phyloP scores from a whole-genome alignment of 2,888 invertebrate genomes.

The Luffia ferchaultella region DNA sequence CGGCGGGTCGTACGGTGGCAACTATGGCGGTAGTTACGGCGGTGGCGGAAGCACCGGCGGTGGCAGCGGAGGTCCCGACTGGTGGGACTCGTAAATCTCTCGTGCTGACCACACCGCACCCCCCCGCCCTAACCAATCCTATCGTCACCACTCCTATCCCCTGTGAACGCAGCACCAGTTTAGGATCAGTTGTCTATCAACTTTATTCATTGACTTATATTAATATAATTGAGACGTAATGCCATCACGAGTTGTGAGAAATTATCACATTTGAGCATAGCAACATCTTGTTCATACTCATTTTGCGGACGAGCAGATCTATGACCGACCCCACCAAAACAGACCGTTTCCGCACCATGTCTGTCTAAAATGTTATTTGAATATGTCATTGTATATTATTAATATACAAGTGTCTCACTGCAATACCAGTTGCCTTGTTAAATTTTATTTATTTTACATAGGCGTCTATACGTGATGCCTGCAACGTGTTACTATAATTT shows the following conservation, averaged over 20 bases:
- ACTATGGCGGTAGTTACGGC: conserved; percentile 39
- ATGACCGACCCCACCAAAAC: not conserved
- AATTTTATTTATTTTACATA: no score
- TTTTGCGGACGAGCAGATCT: no score
- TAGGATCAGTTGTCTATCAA: conserved; percentile 3
- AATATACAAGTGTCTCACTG: no score
- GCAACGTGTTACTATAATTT: not conserved
- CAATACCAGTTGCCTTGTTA: not conserved
- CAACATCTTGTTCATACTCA: no score
- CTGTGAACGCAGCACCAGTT: conserved; percentile 9
- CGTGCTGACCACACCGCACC: conserved; percentile 3
- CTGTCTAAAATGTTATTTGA: not conserved
- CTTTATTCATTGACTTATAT: no score
- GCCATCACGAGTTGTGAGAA: no score
- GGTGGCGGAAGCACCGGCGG: conserved; percentile 20
- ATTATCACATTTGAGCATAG: no score
- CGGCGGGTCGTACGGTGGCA: conserved; percentile 53
- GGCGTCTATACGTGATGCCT: not conserved
- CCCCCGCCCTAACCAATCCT: not conserved
- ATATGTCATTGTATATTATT: not conserved
- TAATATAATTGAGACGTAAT: no score
- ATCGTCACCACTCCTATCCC: not conserved
- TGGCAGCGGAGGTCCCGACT: conserved; percentile 48
- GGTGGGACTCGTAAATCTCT: conserved; percentile 55
- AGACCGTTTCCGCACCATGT: not conserved